Base-by-base conservation (phyloP, 2,888 invertebrate genomes). In the Orthosia incerta region DNA sequence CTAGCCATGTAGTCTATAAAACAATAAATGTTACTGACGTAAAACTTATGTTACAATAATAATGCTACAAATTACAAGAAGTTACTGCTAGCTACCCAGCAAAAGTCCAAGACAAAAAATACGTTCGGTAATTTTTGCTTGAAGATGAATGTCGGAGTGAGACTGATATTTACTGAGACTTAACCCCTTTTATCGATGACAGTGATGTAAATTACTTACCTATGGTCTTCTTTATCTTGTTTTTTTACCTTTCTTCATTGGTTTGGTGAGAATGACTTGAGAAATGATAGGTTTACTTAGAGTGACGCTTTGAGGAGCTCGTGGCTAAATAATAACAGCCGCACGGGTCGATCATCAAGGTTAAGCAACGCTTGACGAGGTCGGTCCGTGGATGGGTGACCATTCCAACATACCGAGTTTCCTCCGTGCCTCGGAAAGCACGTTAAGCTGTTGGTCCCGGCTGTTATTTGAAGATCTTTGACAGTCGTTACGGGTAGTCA, bases 41-140 rank as follows among this genome's bases (percentile, higher is more conserved):
- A 53, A 77, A 82, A 76, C 74, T 69, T 69, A 76, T 69, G 69
- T 66, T 53, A 69, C 77, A 75, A 74, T 74, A 86, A 82, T 80
- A 85, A 76, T 71, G 69, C 71, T 76, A 85, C 85, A 86, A 86
- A 80, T 86, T 85, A 85, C 83, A 74, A 74, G 73, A 87, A 73
- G 76, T 86, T 76, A 86, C 69, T 70, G 60, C 57, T 74, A 59
- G 68, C 75, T 74, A 77, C 80, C 51, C 68, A 86, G 81, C 76
- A 74, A 87, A 87, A 74, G 20, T 70, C 63, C 61, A 60, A 80
- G 72, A 72, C 64, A 80, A 82, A 87, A 66, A 79, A 79, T 73
- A 72, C 59, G 61, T 56, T 20, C 15, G 26, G 56, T 61, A 61
- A 60, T 62, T 78, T 79, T 84, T 77, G 60, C 69, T 74, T 68